Conservation (phyloP, 2,888 invertebrate species). For the Apamea anceps region DNA sequence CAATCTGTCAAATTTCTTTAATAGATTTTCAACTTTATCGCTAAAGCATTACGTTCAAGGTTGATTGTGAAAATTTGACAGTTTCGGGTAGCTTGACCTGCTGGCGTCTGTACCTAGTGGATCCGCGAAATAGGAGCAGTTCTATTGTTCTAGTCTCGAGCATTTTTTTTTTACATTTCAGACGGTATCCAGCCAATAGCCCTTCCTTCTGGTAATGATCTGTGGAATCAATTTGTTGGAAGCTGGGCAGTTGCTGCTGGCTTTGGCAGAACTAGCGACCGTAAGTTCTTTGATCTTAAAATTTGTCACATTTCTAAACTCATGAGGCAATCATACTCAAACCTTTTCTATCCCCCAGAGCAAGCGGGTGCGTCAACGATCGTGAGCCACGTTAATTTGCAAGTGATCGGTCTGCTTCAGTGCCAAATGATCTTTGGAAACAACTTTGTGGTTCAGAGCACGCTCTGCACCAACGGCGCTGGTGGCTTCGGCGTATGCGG, state of each 20-base stretch:
- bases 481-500: conserved; percentile 77
- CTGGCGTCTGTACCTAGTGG: too few relatives aligned
- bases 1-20: too few relatives aligned
- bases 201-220: conserved; percentile 68
- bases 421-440: conserved; percentile 70
- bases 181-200: conserved; percentile 72
- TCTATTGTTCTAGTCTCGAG: too few relatives aligned
- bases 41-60: too few relatives aligned
- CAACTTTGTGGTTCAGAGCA: conserved; percentile 66
- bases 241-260: conserved; percentile 76
- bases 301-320: not conserved
- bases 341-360: conserved; percentile 56
- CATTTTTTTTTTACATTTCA: conserved; percentile 59
- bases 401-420: conserved; percentile 71
- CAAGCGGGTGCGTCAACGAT: conserved; percentile 69
- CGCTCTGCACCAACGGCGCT: conserved; percentile 76
- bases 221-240: conserved; percentile 72
- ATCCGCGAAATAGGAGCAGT: not conserved
- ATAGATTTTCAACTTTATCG: too few relatives aligned
- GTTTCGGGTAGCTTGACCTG: too few relatives aligned
- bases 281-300: conserved; percentile 66
- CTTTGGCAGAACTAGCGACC: conserved; percentile 77
- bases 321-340: not conserved
- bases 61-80: too few relatives aligned
- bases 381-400: conserved; percentile 73